phyloP scores from a whole-genome alignment of 2,113 vertebrate species.

The Petromus typicus region DNA sequence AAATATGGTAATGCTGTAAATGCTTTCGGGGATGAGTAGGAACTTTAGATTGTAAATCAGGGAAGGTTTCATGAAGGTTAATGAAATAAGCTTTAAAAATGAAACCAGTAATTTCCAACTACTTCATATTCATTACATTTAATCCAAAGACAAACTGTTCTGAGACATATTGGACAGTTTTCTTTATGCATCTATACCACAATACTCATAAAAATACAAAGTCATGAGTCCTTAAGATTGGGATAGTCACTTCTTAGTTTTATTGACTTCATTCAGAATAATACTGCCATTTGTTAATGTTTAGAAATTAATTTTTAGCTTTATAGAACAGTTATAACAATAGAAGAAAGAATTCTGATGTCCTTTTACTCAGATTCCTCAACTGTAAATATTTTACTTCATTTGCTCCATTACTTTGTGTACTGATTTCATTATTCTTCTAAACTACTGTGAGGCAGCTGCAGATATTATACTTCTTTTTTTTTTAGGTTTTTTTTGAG shows the following conservation, averaged over 20 bases:
- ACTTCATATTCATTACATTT: not conserved
- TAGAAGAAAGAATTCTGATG: not conserved
- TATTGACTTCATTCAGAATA: not conserved
- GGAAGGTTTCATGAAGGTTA: not conserved
- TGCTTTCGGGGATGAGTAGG: not conserved
- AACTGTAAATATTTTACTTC: not conserved
- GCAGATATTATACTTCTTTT: no score
- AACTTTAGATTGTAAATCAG: not conserved
- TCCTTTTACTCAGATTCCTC: not conserved
- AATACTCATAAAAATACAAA: constrained; percentile 1
- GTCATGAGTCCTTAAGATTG: not conserved
- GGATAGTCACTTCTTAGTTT: not conserved
- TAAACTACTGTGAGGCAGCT: not conserved
- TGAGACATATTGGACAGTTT: not conserved
- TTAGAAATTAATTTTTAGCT: not conserved
- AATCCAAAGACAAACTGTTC: not conserved
- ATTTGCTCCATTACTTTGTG: not conserved
- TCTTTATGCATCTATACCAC: not conserved
- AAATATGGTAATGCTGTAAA: not conserved
- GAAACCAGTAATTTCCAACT: not conserved
- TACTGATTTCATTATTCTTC: not conserved
- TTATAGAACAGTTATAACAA: not conserved
- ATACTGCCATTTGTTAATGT: not conserved
- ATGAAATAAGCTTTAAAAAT: not conserved
- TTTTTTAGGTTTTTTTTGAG: no score